These are phyloP conservation scores for Anoplopoma fimbria DNA, from an alignment of 2,113 vertebrate species.

Conservation along the genomic window DNA sequence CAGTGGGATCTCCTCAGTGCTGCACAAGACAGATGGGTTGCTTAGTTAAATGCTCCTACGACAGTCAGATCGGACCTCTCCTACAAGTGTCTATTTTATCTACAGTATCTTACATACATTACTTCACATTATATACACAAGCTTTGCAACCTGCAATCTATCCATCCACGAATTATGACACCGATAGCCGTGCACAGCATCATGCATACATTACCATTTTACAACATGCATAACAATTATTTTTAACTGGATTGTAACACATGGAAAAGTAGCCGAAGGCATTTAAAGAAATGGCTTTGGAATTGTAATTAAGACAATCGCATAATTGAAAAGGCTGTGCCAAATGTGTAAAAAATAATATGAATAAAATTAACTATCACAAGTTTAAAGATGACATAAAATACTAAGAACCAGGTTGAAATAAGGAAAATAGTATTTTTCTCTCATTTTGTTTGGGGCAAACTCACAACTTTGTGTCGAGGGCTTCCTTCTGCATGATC, in stretches of 20 bases:
- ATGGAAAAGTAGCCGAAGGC: background rate
- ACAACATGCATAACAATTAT: background rate
- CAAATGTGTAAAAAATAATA: background rate
- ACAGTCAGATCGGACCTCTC: background rate
- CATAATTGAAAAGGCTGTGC: background rate
- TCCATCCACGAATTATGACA: background rate
- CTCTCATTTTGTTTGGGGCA: background rate
- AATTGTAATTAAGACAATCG: background rate
- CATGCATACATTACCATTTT: background rate
- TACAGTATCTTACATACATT: background rate
- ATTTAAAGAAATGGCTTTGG: background rate
- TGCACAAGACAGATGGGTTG: slow-evolving; percentile 71
- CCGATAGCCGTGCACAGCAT: background rate
- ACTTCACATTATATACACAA: background rate
- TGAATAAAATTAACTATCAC: no score
- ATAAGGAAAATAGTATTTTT: background rate
- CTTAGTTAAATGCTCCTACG: background rate
- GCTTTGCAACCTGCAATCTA: background rate
- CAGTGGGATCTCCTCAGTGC: slow-evolving; percentile 97
- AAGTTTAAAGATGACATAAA: background rate
- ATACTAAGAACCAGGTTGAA: background rate
- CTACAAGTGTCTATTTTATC: background rate
- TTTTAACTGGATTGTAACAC: background rate
- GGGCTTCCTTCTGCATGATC: slow-evolving; percentile 99
- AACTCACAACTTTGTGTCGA: slow-evolving; percentile 98